Percentiles rank a stretch among this genome's conserved stretches.
phyloP scores from a whole-genome alignment of 1,140 invertebrate genomes.

The Drosophila orosa region DNA sequence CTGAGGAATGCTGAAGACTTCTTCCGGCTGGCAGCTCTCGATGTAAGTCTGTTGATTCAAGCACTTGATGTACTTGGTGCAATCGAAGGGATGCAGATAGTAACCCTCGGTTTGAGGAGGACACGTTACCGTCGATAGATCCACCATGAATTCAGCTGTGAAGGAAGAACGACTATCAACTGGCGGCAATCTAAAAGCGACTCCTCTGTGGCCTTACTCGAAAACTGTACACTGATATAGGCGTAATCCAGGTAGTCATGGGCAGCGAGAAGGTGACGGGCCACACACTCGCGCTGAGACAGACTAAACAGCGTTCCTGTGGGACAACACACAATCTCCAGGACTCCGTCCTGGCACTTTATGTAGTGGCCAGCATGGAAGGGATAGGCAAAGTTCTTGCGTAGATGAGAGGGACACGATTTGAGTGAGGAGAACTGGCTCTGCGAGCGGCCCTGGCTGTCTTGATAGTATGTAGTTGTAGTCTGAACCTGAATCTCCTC shows the following conservation, averaged over 20 bases:
- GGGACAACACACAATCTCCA: slow-evolving; percentile 60
- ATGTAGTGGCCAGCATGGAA: slow-evolving; percentile 71
- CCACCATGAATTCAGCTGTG: slow-evolving; percentile 51
- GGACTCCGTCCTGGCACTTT: slow-evolving; percentile 54
- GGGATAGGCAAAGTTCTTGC: slow-evolving; percentile 64
- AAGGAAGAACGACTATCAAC: not conserved
- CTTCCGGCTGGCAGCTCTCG: slow-evolving; percentile 85
- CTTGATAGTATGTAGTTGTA: slow-evolving; percentile 35
- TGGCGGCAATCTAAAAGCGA: not conserved
- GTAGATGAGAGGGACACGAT: slow-evolving; percentile 49
- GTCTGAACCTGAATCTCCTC: slow-evolving; percentile 40
- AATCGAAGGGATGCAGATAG: slow-evolving; percentile 87
- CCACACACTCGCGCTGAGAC: slow-evolving; percentile 37
- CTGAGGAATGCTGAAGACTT: slow-evolving; percentile 68
- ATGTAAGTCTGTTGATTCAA: slow-evolving; percentile 85
- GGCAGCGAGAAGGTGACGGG: slow-evolving; percentile 17
- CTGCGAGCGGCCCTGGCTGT: slow-evolving; percentile 1
- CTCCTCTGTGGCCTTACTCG: slow-evolving; percentile 44
- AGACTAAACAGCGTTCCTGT: slow-evolving; percentile 59
- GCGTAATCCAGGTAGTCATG: slow-evolving; percentile 65
- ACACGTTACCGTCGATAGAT: slow-evolving; percentile 57
- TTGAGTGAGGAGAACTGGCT: slow-evolving; percentile 29
- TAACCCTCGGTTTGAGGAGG: slow-evolving; percentile 83
- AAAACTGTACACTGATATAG: slow-evolving; percentile 53
- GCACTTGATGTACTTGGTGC: slow-evolving; percentile 88